A percentile compares a stretch with the other conserved stretches of the same genome.
Evolutionary conservation across 2,113 vertebrate genomes (phyloP).

Genomic region (Athene cunicularia): DNA sequence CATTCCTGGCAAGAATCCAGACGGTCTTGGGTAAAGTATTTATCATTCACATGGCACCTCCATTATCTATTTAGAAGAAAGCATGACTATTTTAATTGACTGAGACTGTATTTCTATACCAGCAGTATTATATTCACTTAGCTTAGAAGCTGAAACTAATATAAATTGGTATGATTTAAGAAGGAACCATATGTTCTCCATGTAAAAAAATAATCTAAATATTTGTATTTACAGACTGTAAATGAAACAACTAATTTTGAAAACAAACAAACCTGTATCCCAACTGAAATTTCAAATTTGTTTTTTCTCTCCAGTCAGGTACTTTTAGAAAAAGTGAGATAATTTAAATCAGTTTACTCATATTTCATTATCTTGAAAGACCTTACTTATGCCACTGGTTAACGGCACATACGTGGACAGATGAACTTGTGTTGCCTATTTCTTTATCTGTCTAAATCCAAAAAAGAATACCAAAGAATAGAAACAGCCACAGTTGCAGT

Average conservation of each 20-base stretch:
- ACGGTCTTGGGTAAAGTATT: background rate
- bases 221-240: background rate
- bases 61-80: background rate
- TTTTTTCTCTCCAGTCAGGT: background rate
- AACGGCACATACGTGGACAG: background rate
- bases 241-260: background rate
- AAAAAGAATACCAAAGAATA: background rate
- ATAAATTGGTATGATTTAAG: background rate
- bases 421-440: background rate
- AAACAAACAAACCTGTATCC: slow-evolving; percentile 9
- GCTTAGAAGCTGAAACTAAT: background rate
- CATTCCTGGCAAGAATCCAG: background rate
- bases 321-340: background rate
- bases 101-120: background rate
- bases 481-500: background rate
- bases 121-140: background rate
- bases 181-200: slow-evolving; percentile 6
- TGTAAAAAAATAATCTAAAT: background rate
- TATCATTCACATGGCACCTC: background rate
- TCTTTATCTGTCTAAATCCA: background rate
- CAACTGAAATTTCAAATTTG: background rate
- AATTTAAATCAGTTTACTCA: background rate
- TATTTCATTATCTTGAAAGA: background rate
- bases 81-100: background rate
- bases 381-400: background rate